Evolutionary conservation across 2,113 vertebrate species (phyloP).

Genomic region (Nipponia nippon): DNA sequence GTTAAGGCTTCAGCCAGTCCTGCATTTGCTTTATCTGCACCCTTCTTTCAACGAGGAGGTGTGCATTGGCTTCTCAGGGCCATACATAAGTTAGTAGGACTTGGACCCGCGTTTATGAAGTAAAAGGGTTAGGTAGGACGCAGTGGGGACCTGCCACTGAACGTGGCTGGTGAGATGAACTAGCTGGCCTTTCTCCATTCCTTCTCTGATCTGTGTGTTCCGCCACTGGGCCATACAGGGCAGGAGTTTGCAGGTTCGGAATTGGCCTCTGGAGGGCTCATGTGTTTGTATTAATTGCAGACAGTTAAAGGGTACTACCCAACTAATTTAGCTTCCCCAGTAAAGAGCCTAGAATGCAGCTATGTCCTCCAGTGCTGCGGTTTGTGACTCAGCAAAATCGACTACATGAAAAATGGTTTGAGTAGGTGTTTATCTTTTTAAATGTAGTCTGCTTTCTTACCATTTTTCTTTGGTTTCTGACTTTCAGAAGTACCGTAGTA

Average conservation of each 20-base stretch:
- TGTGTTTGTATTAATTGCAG: neutral
- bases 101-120: neutral
- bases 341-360: neutral
- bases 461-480: neutral
- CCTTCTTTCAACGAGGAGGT: neutral
- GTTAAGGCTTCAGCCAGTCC: neutral
- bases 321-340: neutral
- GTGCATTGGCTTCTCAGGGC: neutral
- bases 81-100: neutral
- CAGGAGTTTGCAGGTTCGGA: neutral
- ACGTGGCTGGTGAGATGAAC: neutral
- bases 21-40: neutral
- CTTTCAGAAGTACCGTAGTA: neutral
- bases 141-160: neutral
- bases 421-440: slow-evolving; percentile 19
- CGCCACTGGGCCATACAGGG: neutral
- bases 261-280: slow-evolving; percentile 1
- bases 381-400: slow-evolving; percentile 2
- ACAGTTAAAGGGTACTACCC: neutral
- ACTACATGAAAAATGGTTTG: neutral
- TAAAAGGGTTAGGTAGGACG: neutral
- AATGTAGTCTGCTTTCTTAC: neutral
- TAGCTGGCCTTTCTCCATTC: neutral
- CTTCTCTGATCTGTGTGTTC: neutral
- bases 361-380: neutral